These are phyloP conservation scores for Sebastes goodei DNA, from an alignment of 2,797 vertebrate genomes.

Conservation along the genomic window DNA sequence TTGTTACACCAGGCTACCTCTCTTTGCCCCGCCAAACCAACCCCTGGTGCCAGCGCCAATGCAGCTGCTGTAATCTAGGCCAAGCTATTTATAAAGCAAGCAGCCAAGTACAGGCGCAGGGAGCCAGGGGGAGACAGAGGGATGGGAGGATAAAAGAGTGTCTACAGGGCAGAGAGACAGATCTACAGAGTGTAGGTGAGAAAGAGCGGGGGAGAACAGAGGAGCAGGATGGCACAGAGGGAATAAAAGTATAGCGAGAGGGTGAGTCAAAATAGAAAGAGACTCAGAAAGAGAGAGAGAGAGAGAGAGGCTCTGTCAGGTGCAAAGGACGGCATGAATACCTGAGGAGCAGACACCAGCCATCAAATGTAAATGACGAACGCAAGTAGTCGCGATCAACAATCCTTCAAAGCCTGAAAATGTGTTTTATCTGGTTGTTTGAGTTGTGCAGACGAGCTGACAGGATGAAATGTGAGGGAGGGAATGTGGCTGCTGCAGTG, in stretches of 20 bases:
- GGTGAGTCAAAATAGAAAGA: slow-evolving; percentile 18
- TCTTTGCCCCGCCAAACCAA: slow-evolving; percentile 62
- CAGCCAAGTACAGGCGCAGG: slow-evolving; percentile 69
- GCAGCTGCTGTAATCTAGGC: slow-evolving; percentile 87
- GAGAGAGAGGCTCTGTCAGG: slow-evolving; percentile 17
- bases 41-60: slow-evolving; percentile 77
- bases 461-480: neutral
- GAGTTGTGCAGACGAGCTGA: neutral
- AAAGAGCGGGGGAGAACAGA: slow-evolving; percentile 29
- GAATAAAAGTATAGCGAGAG: slow-evolving; percentile 24
- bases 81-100: slow-evolving; percentile 86
- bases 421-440: slow-evolving; percentile 12
- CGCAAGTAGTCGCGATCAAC: neutral
- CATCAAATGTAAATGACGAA: slow-evolving; percentile 27
- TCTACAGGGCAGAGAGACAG: slow-evolving; percentile 62
- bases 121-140: slow-evolving; percentile 69
- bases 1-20: slow-evolving; percentile 59
- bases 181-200: slow-evolving; percentile 59
- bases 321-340: slow-evolving; percentile 25
- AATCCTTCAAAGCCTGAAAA: neutral
- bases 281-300: neutral
- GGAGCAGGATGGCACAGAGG: neutral
- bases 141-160: slow-evolving; percentile 68
- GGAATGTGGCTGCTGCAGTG: neutral
- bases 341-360: slow-evolving; percentile 15